Evolutionary conservation across 2,888 invertebrate species (phyloP).

Genomic region (Macrophya alboannulata): DNA sequence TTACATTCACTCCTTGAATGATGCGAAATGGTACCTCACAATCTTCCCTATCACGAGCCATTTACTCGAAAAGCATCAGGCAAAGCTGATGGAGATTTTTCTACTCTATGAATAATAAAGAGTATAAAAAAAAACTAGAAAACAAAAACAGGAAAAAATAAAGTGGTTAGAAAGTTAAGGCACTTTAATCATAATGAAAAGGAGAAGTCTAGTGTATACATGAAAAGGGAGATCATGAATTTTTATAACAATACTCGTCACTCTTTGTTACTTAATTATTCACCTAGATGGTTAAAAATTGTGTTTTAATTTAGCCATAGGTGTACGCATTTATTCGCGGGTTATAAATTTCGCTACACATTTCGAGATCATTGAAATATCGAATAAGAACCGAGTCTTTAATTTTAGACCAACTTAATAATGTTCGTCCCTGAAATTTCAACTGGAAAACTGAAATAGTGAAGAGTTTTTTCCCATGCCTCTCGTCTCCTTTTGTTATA

Average conservation of each 20-base stretch:
- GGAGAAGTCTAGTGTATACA: neutral
- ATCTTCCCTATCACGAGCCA: neutral
- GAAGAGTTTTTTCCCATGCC: neutral
- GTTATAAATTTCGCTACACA: neutral
- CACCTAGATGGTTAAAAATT: neutral
- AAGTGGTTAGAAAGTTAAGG: neutral
- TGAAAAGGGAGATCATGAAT: neutral
- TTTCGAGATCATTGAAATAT: neutral
- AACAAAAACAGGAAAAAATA: neutral
- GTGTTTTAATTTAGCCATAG: neutral
- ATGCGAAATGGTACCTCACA: neutral
- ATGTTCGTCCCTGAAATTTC: neutral
- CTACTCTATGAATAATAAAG: neutral
- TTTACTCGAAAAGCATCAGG: neutral
- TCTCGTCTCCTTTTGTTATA: neutral
- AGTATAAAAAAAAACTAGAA: neutral
- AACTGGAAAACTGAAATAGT: neutral
- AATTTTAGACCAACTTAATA: neutral
- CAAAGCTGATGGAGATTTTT: neutral
- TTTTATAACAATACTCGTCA: neutral
- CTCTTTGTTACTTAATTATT: neutral
- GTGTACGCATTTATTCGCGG: neutral
- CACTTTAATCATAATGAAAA: constrained; percentile 5
- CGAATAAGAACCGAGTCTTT: neutral
- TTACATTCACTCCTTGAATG: neutral